Conservation (phyloP, 2,113 vertebrate species). For the Erpornis zantholeuca region DNA sequence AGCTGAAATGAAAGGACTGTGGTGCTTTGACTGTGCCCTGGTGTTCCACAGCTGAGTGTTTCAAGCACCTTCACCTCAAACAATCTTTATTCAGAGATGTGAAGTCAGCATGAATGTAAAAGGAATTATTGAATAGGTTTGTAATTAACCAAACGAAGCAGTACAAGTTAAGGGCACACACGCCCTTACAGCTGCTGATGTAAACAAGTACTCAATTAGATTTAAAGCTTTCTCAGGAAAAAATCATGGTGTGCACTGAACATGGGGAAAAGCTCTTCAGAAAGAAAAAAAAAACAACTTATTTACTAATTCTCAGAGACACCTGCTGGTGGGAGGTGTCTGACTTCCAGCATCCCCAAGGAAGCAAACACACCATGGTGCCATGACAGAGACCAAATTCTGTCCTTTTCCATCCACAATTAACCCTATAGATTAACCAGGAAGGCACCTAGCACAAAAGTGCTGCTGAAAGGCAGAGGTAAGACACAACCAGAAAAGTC, state of each 20-base stretch:
- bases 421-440: not conserved
- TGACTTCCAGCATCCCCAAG: not conserved
- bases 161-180: not conserved
- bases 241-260: not conserved
- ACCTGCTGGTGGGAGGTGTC: not conserved
- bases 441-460: not conserved
- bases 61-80: not conserved
- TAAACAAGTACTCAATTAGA: not conserved
- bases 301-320: not conserved
- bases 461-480: not conserved
- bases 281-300: not conserved
- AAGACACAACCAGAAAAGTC: not conserved
- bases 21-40: not conserved
- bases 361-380: not conserved
- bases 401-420: not conserved
- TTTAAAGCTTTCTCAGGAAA: not conserved
- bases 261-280: not conserved
- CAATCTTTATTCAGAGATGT: not conserved
- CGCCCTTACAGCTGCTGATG: not conserved
- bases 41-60: not conserved
- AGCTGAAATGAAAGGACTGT: not conserved
- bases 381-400: not conserved
- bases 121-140: not conserved
- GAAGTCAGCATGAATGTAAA: not conserved
- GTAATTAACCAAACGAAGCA: not conserved